Base-by-base conservation (phyloP, 2,113 vertebrate species). In the Crotalus viridis region DNA sequence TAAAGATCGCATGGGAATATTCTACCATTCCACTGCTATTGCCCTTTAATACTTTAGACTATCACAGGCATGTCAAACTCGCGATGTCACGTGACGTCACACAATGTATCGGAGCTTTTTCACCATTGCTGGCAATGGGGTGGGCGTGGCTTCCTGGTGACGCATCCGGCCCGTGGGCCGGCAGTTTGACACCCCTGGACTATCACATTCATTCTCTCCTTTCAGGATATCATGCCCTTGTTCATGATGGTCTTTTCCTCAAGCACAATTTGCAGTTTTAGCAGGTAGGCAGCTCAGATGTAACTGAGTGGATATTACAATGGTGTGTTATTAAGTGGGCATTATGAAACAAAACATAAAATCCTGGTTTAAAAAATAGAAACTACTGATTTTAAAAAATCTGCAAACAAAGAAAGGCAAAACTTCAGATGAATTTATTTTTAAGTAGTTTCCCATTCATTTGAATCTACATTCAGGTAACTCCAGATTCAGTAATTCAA, bases 341-440 rank as follows among this genome's bases (percentile, higher is more conserved):
- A 92, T 55, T 39, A 55, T 1, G 28, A 52, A n/a, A 74, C 10
- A 69, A 55, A 92, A 52, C 7, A 89, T 81, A 4, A 55, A 13
- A n/a, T 39, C 56, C 0, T 81, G 22, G 13, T 55, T 88, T 46
- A 51, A 92, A 92, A 52, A 74, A 74, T 19, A 57, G 52, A 28
- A 88, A 28, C 2, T 5, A 24, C 15, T 13, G 55, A 61, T 21
- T 43, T 1, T 87, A 91, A 61, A 19, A 28, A 88, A 64, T 1
- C 12, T 69, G 26, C 17, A 59, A 87, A 19, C 1, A 28, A 91
- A 33, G 24, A 6, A 85, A 55, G 10, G 28, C 56, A 85, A n/a
- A 33, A 48, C 12, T 21, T 7, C n/a, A 95, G 43, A 85, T 33
- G 39, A 93, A 92, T 96, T 92, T 94, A 95, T 39, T 57, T 81